Base-by-base conservation (phyloP, 2,888 invertebrate species). In the Lacanobia wlatinum region DNA sequence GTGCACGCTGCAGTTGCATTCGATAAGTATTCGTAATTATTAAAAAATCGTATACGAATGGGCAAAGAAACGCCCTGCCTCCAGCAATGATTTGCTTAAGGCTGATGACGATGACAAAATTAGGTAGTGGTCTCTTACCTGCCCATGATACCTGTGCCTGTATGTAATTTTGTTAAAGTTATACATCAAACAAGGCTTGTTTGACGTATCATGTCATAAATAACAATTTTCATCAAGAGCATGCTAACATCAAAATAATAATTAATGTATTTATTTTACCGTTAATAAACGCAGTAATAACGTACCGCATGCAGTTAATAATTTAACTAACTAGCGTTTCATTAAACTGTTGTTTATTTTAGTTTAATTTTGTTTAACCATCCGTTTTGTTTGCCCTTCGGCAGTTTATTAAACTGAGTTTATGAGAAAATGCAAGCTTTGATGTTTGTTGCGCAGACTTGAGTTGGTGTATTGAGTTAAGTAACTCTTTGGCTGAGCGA, bases 231-330 rank as follows among this genome's bases (percentile, higher is more conserved):
- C 28, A 67, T 64, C 50, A 61, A 38, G 59, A 67, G 55, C 50
- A 74, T 43, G 58, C 43, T 69, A 76, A 76, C 65, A 77, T 66
- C 23, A 64, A 63, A 67, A 66, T 81, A 71, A 48, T 80, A 61
- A 80, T 78, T 58, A 34, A 50, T 63, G 50, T 82, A 82, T 80
- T 73, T 74, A 83, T 83, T 79, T 71, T 67, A 64, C 66, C 28
- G 67, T 70, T 70, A 76, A 80, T 83, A 71, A 70, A 21, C 53
- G 48, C 50, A 63, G 48, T 68, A 67, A 64, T 69, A 72, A 61
- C 60, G 58, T 62, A 72, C 72, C 81, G 70, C 82, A 70, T 83
- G 82, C 83, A 82, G 66, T 79, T 70, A 84, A 73, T 80, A 74
- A 83, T 82, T 83, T 65, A 79, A 82, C 76, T 72, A 82, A 80